Evolutionary conservation across 2,888 invertebrate species (phyloP), one percentile per base, ranked within the genome.

Genomic region (Catocala sponsa): DNA sequence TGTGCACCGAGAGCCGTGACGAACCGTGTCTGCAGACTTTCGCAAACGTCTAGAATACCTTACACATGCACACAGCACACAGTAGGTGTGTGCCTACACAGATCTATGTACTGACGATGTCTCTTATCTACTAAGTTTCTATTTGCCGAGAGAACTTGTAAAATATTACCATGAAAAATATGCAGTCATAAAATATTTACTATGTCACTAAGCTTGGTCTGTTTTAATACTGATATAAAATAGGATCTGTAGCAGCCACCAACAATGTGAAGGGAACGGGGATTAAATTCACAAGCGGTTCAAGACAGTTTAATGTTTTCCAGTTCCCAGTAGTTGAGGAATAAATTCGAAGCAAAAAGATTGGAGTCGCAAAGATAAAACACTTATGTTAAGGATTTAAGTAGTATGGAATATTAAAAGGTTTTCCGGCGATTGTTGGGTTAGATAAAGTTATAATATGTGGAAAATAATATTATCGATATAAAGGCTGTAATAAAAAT

Each of bases 11-110:
- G 82, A 85, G 80, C 88, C 90, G 86, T 89, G 87, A 90, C 90
- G 87, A 83, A 83, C 85, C 86, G 85, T 80, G 83, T 85, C 82
- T 84, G 80, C 73, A 82, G 82, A 90, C 88, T 91, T 90, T 91
- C 89, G 87, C 88, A 88, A 90, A 81, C 81, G 79, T 86, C 85
- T 88, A 82, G 82, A 80, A 78, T 70, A 65, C 75, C 67, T 67
- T 70, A 68, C 63, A 65, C 68, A 66, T 72, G 63, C 66, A 74
- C 68, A 71, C 57, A 73, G 2, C 6, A 46, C 44, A 44, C 44
- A 25, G 73, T 53, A 41, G 13, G 41, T 70, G 59, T 65, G 61
- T 49, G 49, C 46, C 57, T 57, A 55, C 55, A 68, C 52, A 42
- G 61, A 53, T 76, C 72, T 75, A 57, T 73, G 65, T 70, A 70